Base-by-base conservation (phyloP, 2,888 invertebrate species). In the Spisula subtruncata region DNA sequence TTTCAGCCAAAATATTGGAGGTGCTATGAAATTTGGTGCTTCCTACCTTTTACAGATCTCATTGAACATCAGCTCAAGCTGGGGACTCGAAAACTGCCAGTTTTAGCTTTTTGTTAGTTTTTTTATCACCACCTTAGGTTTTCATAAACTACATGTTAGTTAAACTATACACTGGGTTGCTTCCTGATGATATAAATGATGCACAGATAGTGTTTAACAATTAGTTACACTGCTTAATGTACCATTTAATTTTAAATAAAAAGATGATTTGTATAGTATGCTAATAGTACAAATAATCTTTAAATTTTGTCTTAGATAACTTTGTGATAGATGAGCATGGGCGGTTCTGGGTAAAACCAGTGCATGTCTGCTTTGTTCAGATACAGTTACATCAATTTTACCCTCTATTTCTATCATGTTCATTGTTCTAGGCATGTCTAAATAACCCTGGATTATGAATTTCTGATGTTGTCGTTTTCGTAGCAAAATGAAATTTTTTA, bases 41-140 rank as follows among this genome's bases (percentile, higher is more conserved):
- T 86, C 91, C 91, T 91, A 84, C 71, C 41, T 85, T 87, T 80
- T 85, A 87, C 85, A 89, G 87, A 89, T 89, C 89, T 89, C 89
- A 80, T 89, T 54, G 81, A 87, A 88, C 87, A 87, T 82, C 81
- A 84, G 84, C 83, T 80, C 66, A 25, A 75, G 85, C 66, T 54
- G 87, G 48, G 60, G 51, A 81, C 75, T 66, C 20, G 87, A 51
- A 29, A 32, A 71, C 66, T 66, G 71, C 48, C 83, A 54, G 56
- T 80, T 56, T 75, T 85, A 66, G 85, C 71, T 54, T 83, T 83
- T 82, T 54, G 51, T 48, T 56, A 48, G 18, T 56, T 60, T 79
- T 84, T 71, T 41, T 16, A 29, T 18, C 41, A 51, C 29, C 35
- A 41, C 51, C n/a, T 81, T 88, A 18, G 56, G 80, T 84, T 88